Base-by-base conservation (phyloP, 2,797 vertebrate genomes). In the Mormyrus hasselquistii region DNA sequence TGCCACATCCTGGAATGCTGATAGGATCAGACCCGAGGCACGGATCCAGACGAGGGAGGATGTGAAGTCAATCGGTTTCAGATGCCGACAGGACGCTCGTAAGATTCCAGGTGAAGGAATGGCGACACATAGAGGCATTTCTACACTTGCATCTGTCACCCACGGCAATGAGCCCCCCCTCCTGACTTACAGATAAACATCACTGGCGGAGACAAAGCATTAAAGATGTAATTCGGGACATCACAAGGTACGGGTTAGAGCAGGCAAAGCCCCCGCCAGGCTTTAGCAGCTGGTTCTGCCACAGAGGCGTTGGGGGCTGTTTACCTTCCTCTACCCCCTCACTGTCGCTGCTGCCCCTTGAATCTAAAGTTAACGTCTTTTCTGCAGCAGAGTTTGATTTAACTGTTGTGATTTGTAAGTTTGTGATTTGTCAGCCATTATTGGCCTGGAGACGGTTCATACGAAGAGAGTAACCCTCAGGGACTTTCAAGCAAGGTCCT, bases 171-270 rank as follows among this genome's bases (percentile, higher is more conserved):
- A 50, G 57, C 89, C 89, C 91, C 91, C 90, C 91, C 83, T 90
- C 57, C 91, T 89, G 93, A 93, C 90, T 91, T 90, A 34, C 82
- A 62, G 88, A 93, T 92, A 93, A 94, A 94, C 93, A 93, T 94
- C 93, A 94, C 94, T 94, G 94, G 92, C 91, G 91, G 87, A 90
- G 92, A 92, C 94, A 94, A 93, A 95, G 94, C 95, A 95, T 94
- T 95, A 94, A 94, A 95, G 94, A 94, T 95, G 92, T 94, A 95
- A 95, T 95, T 95, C 94, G 92, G 94, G 93, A 94, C 93, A 94
- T 94, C 94, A 94, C 94, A 94, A 92, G 92, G 91, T 89, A 90
- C 94, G 95, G 94, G 95, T 95, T 94, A 94, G 91, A 93, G 55
- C 2, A 55, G 90, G 89, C 2, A 91, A 92, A 91, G 91, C 94